These are phyloP conservation scores for Melanchra persicariae DNA, from an alignment of 2,888 invertebrate species.

Conservation along the genomic window DNA sequence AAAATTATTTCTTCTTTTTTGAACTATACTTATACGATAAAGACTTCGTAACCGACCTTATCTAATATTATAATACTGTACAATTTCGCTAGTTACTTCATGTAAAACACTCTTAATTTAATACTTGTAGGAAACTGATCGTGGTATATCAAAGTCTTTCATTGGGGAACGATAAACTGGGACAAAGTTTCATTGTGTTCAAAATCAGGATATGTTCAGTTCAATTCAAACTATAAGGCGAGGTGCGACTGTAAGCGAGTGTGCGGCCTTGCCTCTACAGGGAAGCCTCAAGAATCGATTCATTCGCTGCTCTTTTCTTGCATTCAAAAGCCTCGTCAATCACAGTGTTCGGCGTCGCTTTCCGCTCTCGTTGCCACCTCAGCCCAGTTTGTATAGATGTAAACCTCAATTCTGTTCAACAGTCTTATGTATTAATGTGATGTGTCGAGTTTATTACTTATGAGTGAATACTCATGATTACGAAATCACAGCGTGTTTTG, in stretches of 20 bases:
- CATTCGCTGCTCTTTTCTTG: conserved; percentile 24
- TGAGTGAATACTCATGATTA: conserved; percentile 65
- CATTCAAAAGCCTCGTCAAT: conserved; percentile 47
- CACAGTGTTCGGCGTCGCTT: conserved; percentile 53
- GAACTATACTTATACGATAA: conserved; percentile 87
- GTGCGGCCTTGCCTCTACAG: conserved; percentile 19
- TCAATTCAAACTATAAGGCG: conserved; percentile 75
- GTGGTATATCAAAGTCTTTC: conserved; percentile 84
- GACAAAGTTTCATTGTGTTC: conserved; percentile 66
- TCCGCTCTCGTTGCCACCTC: conserved; percentile 45
- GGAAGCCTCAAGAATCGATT: conserved; percentile 37
- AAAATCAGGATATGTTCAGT: conserved; percentile 82
- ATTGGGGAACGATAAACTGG: conserved; percentile 76
- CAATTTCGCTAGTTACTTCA: conserved; percentile 89
- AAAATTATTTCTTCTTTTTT: conserved; percentile 77
- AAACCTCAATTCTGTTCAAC: conserved; percentile 89
- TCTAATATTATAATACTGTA: conserved; percentile 89
- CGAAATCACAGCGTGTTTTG: conserved; percentile 83
- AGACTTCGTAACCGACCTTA: conserved; percentile 84
- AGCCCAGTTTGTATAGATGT: conserved; percentile 73
- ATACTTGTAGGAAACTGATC: conserved; percentile 87
- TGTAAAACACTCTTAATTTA: conserved; percentile 86
- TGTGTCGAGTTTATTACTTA: conserved; percentile 63
- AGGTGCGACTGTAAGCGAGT: conserved; percentile 46
- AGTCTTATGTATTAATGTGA: conserved; percentile 84